Conservation (phyloP, 2,797 vertebrate genomes). For the Diplodus sargus region DNA sequence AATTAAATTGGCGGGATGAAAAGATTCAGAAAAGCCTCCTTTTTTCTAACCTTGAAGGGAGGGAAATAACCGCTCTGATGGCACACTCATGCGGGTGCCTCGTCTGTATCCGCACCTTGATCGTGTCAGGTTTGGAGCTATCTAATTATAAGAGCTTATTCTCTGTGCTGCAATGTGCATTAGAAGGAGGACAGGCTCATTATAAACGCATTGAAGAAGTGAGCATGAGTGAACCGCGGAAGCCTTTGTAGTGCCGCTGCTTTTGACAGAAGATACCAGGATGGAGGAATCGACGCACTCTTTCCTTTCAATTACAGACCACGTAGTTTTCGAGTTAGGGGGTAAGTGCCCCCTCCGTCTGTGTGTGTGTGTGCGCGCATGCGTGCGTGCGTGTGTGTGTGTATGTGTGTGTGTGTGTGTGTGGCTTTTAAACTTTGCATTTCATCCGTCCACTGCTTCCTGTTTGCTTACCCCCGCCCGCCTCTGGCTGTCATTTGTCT, state of each 20-base stretch:
- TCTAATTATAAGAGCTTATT: constrained; percentile 77
- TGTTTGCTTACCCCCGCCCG: constrained; percentile 14
- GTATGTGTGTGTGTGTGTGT: no score
- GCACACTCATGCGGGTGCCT: constrained; percentile 41
- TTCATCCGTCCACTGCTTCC: constrained; percentile 37
- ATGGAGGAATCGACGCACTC: constrained; percentile 54
- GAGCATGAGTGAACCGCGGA: constrained; percentile 55
- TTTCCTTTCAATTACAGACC: constrained; percentile 76
- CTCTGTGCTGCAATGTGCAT: constrained; percentile 61
- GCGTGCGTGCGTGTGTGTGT: not conserved
- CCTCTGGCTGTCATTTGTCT: constrained; percentile 43
- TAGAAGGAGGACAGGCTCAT: constrained; percentile 67
- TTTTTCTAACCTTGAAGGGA: constrained; percentile 55
- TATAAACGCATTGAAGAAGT: constrained; percentile 66
- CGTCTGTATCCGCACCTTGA: constrained; percentile 62
- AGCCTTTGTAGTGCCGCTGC: constrained; percentile 55
- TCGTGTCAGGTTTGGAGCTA: constrained; percentile 61
- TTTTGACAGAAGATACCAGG: constrained; percentile 61
- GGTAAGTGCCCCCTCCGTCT: constrained; percentile 36
- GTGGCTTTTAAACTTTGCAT: constrained; percentile 46
- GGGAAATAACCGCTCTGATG: constrained; percentile 54
- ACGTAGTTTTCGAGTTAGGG: constrained; percentile 40
- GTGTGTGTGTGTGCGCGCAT: not conserved
- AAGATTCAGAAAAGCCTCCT: constrained; percentile 48
- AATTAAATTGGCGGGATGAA: constrained; percentile 73